Conservation (phyloP, 2,888 invertebrate species). For the Plagodis dolabraria region DNA sequence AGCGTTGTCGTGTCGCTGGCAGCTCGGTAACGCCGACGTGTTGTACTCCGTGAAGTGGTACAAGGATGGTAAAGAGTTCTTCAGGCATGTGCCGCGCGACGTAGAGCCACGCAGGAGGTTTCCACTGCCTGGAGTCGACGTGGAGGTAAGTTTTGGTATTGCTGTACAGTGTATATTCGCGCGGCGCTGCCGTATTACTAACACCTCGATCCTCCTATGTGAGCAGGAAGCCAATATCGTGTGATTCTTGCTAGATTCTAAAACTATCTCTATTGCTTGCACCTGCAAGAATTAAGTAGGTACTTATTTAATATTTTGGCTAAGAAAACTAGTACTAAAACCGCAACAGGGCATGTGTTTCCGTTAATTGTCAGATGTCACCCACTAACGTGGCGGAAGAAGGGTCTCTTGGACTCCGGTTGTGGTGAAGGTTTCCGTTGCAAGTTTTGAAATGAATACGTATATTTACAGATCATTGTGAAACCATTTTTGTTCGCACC, state of each 20-base stretch:
- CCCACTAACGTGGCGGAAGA: neutral
- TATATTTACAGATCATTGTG: neutral
- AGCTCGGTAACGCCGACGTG: constrained; percentile 90
- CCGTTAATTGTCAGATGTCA: neutral
- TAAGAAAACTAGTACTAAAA: too few relatives aligned
- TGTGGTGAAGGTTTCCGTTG: neutral
- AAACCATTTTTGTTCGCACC: too few relatives aligned
- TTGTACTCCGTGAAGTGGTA: constrained; percentile 97
- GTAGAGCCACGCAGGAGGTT: constrained; percentile 92
- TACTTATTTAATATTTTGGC: too few relatives aligned
- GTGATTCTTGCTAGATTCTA: too few relatives aligned
- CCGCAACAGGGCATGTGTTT: neutral
- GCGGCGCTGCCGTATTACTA: too few relatives aligned
- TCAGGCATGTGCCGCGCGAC: constrained; percentile 93
- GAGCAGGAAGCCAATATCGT: too few relatives aligned
- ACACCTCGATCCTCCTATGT: too few relatives aligned
- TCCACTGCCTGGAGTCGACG: constrained; percentile 91
- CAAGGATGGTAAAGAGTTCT: constrained; percentile 95
- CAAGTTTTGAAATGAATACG: neutral
- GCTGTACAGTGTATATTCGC: too few relatives aligned
- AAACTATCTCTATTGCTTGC: too few relatives aligned
- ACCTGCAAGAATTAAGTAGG: too few relatives aligned
- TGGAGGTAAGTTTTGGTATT: constrained; percentile 85
- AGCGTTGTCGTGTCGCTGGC: constrained; percentile 91
- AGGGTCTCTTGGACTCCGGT: neutral